Base-by-base conservation (phyloP, 92 coral and sea anemone genomes). In the Parazoanthus darwini region DNA sequence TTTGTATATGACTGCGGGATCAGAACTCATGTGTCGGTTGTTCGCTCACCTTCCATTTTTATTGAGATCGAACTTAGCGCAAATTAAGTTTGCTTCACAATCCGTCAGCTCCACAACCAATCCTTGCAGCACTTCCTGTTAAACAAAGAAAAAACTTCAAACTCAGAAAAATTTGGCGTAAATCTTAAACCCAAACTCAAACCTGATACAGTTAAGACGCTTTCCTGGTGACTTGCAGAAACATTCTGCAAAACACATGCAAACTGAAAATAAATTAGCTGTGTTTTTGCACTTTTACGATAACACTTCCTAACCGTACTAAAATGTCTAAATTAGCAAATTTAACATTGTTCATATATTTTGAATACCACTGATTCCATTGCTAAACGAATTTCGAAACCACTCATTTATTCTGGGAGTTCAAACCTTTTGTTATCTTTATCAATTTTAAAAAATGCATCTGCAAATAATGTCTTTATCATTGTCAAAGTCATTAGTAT, bases 91-190 rank as follows among this genome's bases (percentile, higher is more conserved):
- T 48, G 93, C 91, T 84, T 97, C 99, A 77, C 93, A 90, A 82
- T 97, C 98, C 11, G 96, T 94, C 84, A 97, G 91, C 80, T 97
- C 99, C 38, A 94, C 79, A 73, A 98, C 94, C 78, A 97, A 85
- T 79, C 86, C 92, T 92, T 95, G 99, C 72, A 97, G 81, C 74
- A 97, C 92, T 23, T 91, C 98, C 99, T 97, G 92, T 22, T 71
- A 43, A 65, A 78, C 33, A 72, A 20, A 29, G 4, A 23, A 20
- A 48, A 29, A 39, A 13, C 9, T 22, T 75, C 8, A 38, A 74
- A 36, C 14, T 75, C 3, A 75, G 13, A 18, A 8, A 37, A 16
- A 13, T 7, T 35, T 74, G 16, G 78, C 13, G 37, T 33, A 20
- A 74, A 14, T 74, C 46, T 13, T 25, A 37, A 16, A 37, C 22